Base-by-base conservation (phyloP, 2,797 vertebrate genomes). In the Molothrus ater region DNA sequence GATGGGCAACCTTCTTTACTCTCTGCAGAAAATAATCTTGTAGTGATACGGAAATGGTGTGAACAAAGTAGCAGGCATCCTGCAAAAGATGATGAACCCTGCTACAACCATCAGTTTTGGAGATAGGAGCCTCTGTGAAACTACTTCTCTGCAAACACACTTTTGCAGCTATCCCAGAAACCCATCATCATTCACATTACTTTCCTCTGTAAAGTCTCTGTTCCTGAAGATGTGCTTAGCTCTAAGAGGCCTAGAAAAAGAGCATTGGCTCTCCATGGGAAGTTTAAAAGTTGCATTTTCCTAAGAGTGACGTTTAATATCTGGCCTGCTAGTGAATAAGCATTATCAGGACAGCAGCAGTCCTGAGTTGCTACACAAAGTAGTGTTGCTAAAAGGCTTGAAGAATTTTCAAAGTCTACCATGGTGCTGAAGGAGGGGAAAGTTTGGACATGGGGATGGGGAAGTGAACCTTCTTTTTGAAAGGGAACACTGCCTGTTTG, bases 401-500 rank as follows among this genome's bases (percentile, higher is more conserved):
- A 86, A 60, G 69, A 45, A 75, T 79, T 73, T 79, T 25, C 17
- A 31, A 63, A 72, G 57, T 7, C 31, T 66, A 7, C 28, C 19
- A 25, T 53, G 0, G 1, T 25, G 31, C 36, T 82, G 42, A 69
- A 84, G 53, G 63, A 83, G 51, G 10, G 19, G 20, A 29, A 61
- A 32, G 6, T 22, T 63, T 66, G 81, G 80, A 80, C 6, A 8
- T 78, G 22, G 13, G 53, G 28, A 71, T 69, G 42, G 10, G 47
- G 40, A 83, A 79, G 9, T 12, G 50, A 92, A 60, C 45, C 19
- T 84, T 86, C 25, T 76, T 91, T 80, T 79, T 48, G 42, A 85
- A 95, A 79, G 50, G 47, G 50, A 91, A 76, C 53, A 71, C 69
- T 86, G 34, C 53, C 76, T 90, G 81, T 96, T 90, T 94, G 31